phyloP scores from a whole-genome alignment of 2,113 vertebrate genomes.

The Falcunculus frontatus region DNA sequence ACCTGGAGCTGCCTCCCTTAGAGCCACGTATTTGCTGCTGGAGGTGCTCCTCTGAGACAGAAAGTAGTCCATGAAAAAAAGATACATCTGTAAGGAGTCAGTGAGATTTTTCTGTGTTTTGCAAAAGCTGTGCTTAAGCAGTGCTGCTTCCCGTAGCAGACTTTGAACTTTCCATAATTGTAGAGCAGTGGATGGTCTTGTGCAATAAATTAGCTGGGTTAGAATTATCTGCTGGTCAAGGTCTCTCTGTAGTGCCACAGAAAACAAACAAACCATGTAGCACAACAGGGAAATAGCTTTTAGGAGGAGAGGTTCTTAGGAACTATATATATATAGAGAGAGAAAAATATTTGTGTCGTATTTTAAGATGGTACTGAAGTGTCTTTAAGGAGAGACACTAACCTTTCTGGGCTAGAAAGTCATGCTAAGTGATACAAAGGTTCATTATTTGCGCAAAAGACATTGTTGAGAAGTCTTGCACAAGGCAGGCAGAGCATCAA shows the following conservation, averaged over 20 bases:
- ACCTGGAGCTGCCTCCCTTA: background rate
- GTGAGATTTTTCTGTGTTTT: background rate
- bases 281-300: background rate
- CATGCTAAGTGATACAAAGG: background rate
- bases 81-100: background rate
- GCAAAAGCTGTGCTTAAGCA: background rate
- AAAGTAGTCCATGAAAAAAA: background rate
- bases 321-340: background rate
- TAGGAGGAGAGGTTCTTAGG: background rate
- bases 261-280: background rate
- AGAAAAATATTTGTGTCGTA: background rate
- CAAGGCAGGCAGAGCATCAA: background rate
- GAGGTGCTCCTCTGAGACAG: background rate
- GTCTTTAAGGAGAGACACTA: background rate
- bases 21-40: accelerated
- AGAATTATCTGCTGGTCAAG: conserved; percentile 23
- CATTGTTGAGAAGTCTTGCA: background rate
- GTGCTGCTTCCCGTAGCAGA: background rate
- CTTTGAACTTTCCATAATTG: background rate
- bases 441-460: background rate
- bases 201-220: background rate
- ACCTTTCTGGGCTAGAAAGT: background rate
- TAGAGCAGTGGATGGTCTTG: background rate
- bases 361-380: background rate
- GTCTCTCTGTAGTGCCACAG: background rate